Percentiles rank a stretch among this genome's conserved stretches.
These are phyloP conservation scores for Andrena flavipes DNA, from an alignment of 2,888 invertebrate genomes.

Conservation along the genomic window DNA sequence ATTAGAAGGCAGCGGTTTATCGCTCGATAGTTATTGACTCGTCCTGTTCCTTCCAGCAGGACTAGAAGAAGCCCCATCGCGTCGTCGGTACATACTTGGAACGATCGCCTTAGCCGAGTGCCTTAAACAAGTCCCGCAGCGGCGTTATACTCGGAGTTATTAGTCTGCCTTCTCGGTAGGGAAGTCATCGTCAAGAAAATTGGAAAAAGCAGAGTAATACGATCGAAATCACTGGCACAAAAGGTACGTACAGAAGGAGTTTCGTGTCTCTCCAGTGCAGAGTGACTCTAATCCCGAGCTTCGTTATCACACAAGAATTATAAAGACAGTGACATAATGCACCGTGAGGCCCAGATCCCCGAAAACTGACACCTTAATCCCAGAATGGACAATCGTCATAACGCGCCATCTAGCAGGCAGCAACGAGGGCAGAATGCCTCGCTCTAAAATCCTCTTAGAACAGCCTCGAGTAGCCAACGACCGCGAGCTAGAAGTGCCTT, in stretches of 20 bases:
- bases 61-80: slow-evolving; percentile 9
- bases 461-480: slow-evolving; percentile 55
- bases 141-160: slow-evolving; percentile 12
- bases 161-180: not conserved
- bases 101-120: not conserved
- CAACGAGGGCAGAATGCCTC: slow-evolving; percentile 10
- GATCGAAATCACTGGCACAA: too few species aligned
- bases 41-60: slow-evolving; percentile 31
- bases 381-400: slow-evolving; percentile 18
- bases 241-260: too few species aligned
- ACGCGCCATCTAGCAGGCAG: not conserved
- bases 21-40: slow-evolving; percentile 57
- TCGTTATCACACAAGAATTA: too few species aligned
- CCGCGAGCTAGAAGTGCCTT: slow-evolving; percentile 48
- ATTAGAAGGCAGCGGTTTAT: slow-evolving; percentile 65
- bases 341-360: not conserved
- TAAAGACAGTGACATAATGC: not conserved
- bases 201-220: not conserved
- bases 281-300: too few species aligned
- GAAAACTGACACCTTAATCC: slow-evolving; percentile 27
- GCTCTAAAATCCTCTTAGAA: slow-evolving; percentile 55
- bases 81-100: slow-evolving; percentile 7
- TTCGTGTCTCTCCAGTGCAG: too few species aligned
- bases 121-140: too few species aligned
- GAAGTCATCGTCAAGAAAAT: not conserved